Conservation (phyloP, 2,797 vertebrate species). For the Ara ararauna region DNA sequence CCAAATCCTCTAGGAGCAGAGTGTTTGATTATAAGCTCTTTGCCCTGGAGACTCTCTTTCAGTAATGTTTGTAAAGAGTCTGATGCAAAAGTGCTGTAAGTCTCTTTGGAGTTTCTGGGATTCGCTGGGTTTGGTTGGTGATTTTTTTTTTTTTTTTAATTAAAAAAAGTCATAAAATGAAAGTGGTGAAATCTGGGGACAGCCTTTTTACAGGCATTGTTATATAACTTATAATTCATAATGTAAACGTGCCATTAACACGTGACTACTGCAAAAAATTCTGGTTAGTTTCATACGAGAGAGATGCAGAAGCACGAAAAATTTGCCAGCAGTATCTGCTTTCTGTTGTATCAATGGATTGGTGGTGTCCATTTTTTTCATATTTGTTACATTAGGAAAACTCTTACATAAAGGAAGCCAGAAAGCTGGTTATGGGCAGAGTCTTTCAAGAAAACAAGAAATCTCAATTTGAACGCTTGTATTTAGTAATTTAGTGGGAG, state of each 20-base stretch:
- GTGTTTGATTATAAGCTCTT: background rate
- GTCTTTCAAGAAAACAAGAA: background rate
- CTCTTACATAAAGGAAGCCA: background rate
- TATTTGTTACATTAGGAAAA: background rate
- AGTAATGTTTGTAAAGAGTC: background rate
- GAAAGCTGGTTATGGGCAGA: background rate
- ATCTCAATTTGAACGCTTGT: background rate
- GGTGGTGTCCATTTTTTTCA: background rate
- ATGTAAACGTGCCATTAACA: background rate
- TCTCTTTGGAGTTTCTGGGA: background rate
- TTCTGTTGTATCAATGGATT: background rate
- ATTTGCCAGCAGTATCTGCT: background rate
- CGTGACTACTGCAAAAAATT: background rate
- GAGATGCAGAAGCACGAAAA: background rate
- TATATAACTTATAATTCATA: background rate
- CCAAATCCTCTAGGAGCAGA: background rate
- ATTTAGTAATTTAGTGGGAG: background rate
- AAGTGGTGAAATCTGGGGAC: background rate
- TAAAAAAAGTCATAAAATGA: background rate
- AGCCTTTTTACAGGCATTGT: background rate
- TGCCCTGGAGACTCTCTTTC: background rate
- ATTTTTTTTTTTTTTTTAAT: background rate
- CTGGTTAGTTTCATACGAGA: background rate
- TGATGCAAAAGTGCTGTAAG: background rate
- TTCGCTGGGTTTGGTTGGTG: background rate